These are phyloP conservation scores for Cenopis cana DNA, from an alignment of 2,888 invertebrate genomes.

Conservation along the genomic window DNA sequence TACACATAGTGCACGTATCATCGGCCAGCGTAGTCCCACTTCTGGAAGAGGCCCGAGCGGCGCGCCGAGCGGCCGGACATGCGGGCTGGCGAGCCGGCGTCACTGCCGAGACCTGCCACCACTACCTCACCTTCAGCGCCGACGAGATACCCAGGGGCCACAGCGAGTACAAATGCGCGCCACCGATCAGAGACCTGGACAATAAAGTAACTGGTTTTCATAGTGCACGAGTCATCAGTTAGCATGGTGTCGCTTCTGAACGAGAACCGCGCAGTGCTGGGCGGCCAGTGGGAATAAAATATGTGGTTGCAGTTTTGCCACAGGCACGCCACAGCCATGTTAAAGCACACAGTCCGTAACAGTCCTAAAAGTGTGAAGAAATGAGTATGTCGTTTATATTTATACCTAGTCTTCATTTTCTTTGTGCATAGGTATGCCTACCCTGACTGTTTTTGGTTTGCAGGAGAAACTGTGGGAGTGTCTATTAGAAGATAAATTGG, in stretches of 20 bases:
- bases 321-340: too few species aligned
- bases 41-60: conserved; percentile 80
- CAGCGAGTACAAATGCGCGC: conserved; percentile 90
- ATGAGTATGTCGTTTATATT: too few species aligned
- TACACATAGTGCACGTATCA: conserved; percentile 89
- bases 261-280: conserved; percentile 68
- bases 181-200: conserved; percentile 87
- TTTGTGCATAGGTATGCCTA: too few species aligned
- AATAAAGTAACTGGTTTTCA: conserved; percentile 84
- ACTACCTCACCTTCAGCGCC: conserved; percentile 87
- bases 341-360: background rate
- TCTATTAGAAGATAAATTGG: conserved; percentile 83
- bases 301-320: too few species aligned
- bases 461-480: conserved; percentile 87
- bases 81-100: conserved; percentile 81
- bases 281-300: too few species aligned
- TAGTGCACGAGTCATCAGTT: conserved; percentile 82
- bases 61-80: conserved; percentile 79
- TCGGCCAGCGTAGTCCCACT: conserved; percentile 85
- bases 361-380: background rate
- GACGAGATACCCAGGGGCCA: conserved; percentile 86
- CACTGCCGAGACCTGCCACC: conserved; percentile 90
- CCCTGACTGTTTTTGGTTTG: conserved; percentile 28
- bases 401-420: too few species aligned
- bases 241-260: conserved; percentile 85